Base-by-base conservation (phyloP, 2,113 vertebrate genomes). In the Trochalopteron elliotii region DNA sequence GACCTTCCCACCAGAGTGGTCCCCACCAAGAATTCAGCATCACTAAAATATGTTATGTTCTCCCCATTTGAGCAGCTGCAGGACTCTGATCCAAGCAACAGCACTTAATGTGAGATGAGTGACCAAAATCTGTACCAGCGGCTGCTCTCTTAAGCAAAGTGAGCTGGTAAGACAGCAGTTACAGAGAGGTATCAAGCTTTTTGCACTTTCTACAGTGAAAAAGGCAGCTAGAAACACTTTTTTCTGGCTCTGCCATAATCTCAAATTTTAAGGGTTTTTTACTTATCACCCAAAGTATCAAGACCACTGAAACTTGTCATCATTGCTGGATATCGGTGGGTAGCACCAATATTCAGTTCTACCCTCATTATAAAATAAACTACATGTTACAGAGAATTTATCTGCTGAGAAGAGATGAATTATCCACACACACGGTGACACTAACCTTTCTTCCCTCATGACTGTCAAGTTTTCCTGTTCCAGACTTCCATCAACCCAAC, bases 141-240 rank as follows among this genome's bases (percentile, higher is more conserved):
- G 56, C 42, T 42, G 39, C 22, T 53, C 67, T 72, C 55, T 63
- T 49, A 33, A 3, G 40, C 57, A 53, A 79, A 59, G 21, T n/a
- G 40, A 94, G 49, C 14, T 35, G 33, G 10, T 28, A 42, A 75
- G 28, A 69, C 60, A 63, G 40, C 55, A 77, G 5, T 35, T 64
- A 35, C 0, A 2, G 56, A 55, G 15, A 31, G 18, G 18, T 24
- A 76, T 39, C 1, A 0, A 44, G 19, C 10, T 42, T 69, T 92
- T 64, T n/a, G 22, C 19, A 64, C 24, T 47, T 85, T 56, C 35
- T 49, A 31, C 35, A 59, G 37, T 5, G 12, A 55, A 71, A 93
- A 91, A 44, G 11, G 39, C 31, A 7, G 9, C 44, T 45, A 60
- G 35, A 82, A 75, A 60, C 16, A 40, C 10, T 24, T 79, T 40